Evolutionary conservation across 2,113 vertebrate genomes (phyloP).

Genomic region (Apeltes quadracus): DNA sequence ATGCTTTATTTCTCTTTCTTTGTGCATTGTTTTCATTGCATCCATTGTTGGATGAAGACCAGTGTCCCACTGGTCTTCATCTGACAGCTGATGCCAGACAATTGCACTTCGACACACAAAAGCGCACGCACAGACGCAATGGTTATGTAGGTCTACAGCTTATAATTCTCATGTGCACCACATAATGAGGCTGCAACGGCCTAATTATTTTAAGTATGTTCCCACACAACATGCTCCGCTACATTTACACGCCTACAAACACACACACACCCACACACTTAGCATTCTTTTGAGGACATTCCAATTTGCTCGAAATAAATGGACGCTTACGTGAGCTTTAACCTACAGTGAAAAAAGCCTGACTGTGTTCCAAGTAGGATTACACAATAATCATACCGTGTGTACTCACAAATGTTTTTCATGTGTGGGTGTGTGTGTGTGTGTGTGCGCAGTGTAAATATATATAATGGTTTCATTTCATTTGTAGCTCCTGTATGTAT

Average conservation of each 20-base stretch:
- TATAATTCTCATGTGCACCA: not conserved
- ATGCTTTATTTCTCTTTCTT: not conserved
- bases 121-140: not conserved
- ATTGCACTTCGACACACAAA: not conserved
- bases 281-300: not conserved
- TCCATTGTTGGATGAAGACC: too few relatives aligned
- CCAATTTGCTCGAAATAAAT: conserved; percentile 1
- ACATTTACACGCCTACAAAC: not conserved
- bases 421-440: too few relatives aligned
- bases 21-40: not conserved
- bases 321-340: not conserved
- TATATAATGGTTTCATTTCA: conserved; percentile 5
- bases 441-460: too few relatives aligned
- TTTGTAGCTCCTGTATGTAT: not conserved
- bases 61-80: not conserved
- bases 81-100: conserved; percentile 14
- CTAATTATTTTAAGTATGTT: conserved; percentile 14
- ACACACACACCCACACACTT: not conserved
- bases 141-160: conserved; percentile 19
- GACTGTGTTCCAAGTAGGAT: not conserved
- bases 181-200: not conserved
- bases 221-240: conserved; percentile 7
- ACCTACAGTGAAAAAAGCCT: not conserved
- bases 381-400: not conserved
- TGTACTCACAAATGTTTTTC: too few relatives aligned